Conservation (phyloP, 2,797 vertebrate genomes). For the Gymnocypris eckloni region DNA sequence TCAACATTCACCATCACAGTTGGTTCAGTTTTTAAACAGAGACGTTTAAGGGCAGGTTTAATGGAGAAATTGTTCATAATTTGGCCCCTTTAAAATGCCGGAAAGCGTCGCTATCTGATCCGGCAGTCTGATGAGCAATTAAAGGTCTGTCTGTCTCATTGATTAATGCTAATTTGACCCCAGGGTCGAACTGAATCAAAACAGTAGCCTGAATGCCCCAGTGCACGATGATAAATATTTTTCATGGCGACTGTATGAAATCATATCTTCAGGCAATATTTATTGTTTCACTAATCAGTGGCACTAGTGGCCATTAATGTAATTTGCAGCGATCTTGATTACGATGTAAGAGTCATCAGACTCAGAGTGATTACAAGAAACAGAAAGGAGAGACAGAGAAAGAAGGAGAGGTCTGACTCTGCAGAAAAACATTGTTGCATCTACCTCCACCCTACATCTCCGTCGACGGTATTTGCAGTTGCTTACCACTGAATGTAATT, state of each 20-base stretch:
- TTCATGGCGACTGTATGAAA: neutral
- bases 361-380: conserved; percentile 19
- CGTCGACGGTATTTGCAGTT: neutral
- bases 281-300: conserved; percentile 39
- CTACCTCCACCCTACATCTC: neutral
- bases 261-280: neutral
- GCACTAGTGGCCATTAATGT: conserved; percentile 18
- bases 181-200: conserved; percentile 27
- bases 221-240: conserved; percentile 11
- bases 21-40: neutral
- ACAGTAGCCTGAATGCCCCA: neutral
- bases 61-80: conserved; percentile 18
- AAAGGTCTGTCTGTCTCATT: conserved; percentile 21
- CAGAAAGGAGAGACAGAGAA: neutral
- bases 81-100: neutral
- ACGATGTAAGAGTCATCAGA: conserved; percentile 11
- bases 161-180: conserved; percentile 48
- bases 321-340: conserved; percentile 22
- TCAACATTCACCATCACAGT: neutral
- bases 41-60: conserved; percentile 19
- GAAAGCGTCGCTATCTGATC: conserved; percentile 15
- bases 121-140: conserved; percentile 32
- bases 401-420: conserved; percentile 14
- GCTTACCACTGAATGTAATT: neutral
- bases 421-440: conserved; percentile 1